Percentiles rank a stretch among this genome's conserved stretches.
phyloP scores from a whole-genome alignment of 2,797 vertebrate species.

The Mus minutoides region DNA sequence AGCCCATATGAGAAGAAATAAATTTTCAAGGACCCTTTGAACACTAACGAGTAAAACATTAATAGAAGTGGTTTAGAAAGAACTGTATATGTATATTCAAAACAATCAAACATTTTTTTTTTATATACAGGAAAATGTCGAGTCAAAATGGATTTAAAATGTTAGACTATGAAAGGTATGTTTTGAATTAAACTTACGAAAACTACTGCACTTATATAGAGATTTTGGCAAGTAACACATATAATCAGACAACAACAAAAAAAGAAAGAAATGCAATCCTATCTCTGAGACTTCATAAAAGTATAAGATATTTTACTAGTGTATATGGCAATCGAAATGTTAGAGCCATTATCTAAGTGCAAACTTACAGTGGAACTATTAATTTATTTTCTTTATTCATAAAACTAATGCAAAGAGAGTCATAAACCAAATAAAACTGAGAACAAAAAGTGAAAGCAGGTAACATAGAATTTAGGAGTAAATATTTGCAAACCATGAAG shows the following conservation, averaged over 20 bases:
- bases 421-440: neutral
- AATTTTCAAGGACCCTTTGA: neutral
- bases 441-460: neutral
- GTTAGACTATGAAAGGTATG: neutral
- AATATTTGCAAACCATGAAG: neutral
- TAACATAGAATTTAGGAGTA: neutral
- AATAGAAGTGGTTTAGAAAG: neutral
- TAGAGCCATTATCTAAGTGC: neutral
- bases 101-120: neutral
- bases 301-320: neutral
- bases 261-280: neutral
- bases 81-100: neutral
- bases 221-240: neutral
- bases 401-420: neutral
- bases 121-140: neutral
- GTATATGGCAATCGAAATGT: neutral
- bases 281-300: neutral
- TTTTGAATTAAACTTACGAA: neutral
- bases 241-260: neutral
- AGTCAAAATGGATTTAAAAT: neutral
- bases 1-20: neutral
- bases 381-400: neutral
- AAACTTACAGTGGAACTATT: neutral
- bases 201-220: neutral
- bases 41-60: neutral